A percentile compares a stretch with the other conserved stretches of the same genome.
These are phyloP conservation scores for Cydia fagiglandana DNA, from an alignment of 1,140 invertebrate genomes.

Conservation along the genomic window DNA sequence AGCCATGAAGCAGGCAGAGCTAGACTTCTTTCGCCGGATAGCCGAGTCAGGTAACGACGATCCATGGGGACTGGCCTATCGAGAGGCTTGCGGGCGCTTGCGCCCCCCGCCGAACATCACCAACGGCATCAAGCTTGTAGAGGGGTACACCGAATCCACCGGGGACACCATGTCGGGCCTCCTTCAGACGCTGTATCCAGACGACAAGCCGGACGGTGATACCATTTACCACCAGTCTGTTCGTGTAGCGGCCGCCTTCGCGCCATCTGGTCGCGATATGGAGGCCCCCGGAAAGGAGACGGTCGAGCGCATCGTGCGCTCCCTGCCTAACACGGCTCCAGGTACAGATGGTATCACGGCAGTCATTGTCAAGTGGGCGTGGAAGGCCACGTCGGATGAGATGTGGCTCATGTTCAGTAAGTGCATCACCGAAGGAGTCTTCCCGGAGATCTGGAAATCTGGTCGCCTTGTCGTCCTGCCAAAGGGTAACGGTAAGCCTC, in stretches of 20 bases:
- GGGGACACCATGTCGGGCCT: conserved; percentile 3
- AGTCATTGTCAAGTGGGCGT: conserved; percentile 42
- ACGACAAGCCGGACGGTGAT: conserved; percentile 29
- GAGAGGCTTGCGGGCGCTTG: conserved; percentile 22
- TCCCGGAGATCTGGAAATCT: too few species aligned
- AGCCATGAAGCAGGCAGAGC: conserved; percentile 22
- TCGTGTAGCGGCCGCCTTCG: conserved; percentile 11
- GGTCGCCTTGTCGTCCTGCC: too few species aligned
- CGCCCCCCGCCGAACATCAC: conserved; percentile 17
- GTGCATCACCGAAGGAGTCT: too few species aligned
- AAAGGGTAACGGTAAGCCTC: too few species aligned
- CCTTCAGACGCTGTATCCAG: conserved; percentile 22
- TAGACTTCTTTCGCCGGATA: conserved; percentile 11
- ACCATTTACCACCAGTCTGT: conserved; percentile 7
- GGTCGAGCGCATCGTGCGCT: conserved; percentile 1
- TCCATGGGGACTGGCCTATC: too few species aligned
- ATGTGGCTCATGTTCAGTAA: too few species aligned
- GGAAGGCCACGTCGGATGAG: conserved; percentile 32
- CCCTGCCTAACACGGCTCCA: conserved; percentile 50
- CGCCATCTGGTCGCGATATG: neutral
- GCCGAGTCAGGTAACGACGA: too few species aligned
- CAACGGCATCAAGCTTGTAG: neutral
- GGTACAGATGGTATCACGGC: conserved; percentile 49
- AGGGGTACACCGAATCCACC: neutral
- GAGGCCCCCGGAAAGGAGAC: neutral